phyloP scores from a whole-genome alignment of 1,140 invertebrate species.

The Drosophila triauraria region DNA sequence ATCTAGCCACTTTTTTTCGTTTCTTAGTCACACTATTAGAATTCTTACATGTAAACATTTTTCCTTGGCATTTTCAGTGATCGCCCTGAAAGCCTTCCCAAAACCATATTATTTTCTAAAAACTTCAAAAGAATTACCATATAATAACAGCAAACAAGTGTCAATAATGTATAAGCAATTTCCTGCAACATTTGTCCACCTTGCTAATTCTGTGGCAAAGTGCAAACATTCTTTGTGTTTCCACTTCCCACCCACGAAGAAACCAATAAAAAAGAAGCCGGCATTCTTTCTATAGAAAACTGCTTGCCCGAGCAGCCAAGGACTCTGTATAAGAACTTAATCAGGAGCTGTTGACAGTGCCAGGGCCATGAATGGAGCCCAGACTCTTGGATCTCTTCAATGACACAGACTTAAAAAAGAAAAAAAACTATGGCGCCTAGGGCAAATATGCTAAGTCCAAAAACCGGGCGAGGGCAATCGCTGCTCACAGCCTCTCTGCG shows the following conservation, averaged over 20 bases:
- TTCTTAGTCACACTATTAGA: too few species aligned
- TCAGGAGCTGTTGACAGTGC: slow-evolving; percentile 53
- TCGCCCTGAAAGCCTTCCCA: background rate
- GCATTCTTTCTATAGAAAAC: slow-evolving; percentile 26
- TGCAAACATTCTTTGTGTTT: slow-evolving; percentile 30
- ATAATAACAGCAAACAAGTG: slow-evolving; percentile 8
- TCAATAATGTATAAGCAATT: slow-evolving; percentile 29
- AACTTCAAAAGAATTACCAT: slow-evolving; percentile 3
- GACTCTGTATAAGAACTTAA: slow-evolving; percentile 51
- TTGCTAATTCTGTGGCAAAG: slow-evolving; percentile 18
- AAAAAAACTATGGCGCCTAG: slow-evolving; percentile 8
- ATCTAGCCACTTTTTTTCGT: too few species aligned
- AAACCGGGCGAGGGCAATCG: slow-evolving; percentile 27
- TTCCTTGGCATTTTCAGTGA: too few species aligned
- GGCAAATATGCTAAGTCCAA: slow-evolving; percentile 57
- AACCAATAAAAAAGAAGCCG: slow-evolving; percentile 13
- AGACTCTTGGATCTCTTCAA: slow-evolving; percentile 24
- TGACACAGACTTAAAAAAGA: slow-evolving; percentile 23
- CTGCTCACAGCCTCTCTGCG: slow-evolving; percentile 24
- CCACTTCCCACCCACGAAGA: background rate
- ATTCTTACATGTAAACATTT: too few species aligned
- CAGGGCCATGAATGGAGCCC: slow-evolving; percentile 17
- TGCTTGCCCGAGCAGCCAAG: slow-evolving; percentile 8
- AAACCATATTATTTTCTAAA: background rate
- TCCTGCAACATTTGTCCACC: slow-evolving; percentile 12